Percentiles rank a stretch among this genome's conserved stretches.
Conservation (phyloP, 2,888 invertebrate genomes). For the Syrista parreyssii region DNA sequence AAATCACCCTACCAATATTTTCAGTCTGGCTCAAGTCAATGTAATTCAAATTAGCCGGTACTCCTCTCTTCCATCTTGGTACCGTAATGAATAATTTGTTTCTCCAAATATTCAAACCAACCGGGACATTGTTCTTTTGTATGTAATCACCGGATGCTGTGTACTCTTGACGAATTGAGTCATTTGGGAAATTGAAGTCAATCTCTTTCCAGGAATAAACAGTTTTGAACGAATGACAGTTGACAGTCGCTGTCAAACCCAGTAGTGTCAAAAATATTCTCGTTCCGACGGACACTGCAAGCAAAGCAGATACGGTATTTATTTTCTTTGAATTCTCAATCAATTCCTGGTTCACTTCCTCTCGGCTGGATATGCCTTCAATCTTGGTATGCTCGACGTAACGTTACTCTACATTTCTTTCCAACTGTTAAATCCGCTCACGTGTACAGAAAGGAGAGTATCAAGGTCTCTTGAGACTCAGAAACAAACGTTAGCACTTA, state of each 20-base stretch:
- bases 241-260: slow-evolving; percentile 37
- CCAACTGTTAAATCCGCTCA: not conserved
- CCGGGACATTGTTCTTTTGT: slow-evolving; percentile 77
- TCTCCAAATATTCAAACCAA: slow-evolving; percentile 74
- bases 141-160: slow-evolving; percentile 72
- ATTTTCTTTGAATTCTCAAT: not conserved
- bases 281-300: not conserved
- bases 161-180: slow-evolving; percentile 41
- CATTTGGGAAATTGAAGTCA: slow-evolving; percentile 57
- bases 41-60: slow-evolving; percentile 74
- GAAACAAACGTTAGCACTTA: not conserved
- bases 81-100: slow-evolving; percentile 78
- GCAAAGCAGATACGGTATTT: not conserved
- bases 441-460: not conserved
- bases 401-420: not conserved
- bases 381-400: not conserved
- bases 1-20: not conserved
- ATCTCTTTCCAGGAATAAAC: slow-evolving; percentile 54
- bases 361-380: not conserved
- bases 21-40: slow-evolving; percentile 61
- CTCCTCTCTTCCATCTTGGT: slow-evolving; percentile 75
- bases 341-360: not conserved
- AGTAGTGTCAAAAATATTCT: slow-evolving; percentile 29
- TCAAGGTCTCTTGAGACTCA: not conserved
- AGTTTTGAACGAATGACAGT: slow-evolving; percentile 42